These are phyloP conservation scores for Actenoides lindsayi DNA, from an alignment of 2,113 vertebrate species.

Conservation along the genomic window DNA sequence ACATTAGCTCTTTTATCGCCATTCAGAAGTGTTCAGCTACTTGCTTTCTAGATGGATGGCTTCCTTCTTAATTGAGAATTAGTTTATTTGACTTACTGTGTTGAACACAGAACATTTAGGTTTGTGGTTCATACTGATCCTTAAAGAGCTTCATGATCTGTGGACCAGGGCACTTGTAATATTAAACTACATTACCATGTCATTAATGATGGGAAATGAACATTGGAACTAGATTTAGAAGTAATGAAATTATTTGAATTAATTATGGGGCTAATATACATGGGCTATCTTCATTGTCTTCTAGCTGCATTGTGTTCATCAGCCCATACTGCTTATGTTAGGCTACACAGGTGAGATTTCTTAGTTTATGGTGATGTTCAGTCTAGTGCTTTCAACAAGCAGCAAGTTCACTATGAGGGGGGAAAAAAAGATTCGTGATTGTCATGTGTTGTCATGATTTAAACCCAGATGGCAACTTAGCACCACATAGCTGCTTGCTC, in stretches of 20 bases:
- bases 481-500: neutral
- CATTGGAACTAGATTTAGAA: neutral
- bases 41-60: neutral
- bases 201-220: neutral
- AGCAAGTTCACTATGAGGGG: neutral
- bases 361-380: neutral
- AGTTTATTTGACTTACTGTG: neutral
- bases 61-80: neutral
- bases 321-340: neutral
- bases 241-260: neutral
- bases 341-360: neutral
- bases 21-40: neutral
- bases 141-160: neutral
- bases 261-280: neutral
- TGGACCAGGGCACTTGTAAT: neutral
- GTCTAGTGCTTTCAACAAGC: neutral
- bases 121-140: neutral
- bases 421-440: neutral
- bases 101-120: neutral
- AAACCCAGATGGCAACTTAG: neutral
- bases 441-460: neutral
- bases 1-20: neutral
- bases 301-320: neutral
- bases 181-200: neutral
- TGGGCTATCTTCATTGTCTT: neutral